Conservation (phyloP, 2,888 invertebrate species). For the Nesidiocoris tenuis region DNA sequence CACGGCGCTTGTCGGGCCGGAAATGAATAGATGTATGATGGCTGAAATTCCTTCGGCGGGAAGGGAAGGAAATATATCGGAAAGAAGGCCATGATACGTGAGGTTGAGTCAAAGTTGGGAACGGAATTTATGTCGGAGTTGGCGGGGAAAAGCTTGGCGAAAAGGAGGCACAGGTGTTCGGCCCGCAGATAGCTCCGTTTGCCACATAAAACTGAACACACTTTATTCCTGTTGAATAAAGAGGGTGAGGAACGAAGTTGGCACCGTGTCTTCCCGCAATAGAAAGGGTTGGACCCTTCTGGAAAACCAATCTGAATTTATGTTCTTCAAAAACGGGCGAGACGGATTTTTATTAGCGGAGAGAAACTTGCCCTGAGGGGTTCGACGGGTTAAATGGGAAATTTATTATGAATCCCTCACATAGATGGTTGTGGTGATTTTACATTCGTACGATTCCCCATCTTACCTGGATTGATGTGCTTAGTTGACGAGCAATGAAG, state of each 20-base stretch:
- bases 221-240: constrained; percentile 5
- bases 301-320: neutral
- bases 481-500: too few relatives aligned
- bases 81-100: neutral
- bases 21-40: neutral
- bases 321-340: neutral
- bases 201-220: constrained; percentile 21
- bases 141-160: neutral
- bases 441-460: too few relatives aligned
- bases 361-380: too few relatives aligned
- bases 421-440: too few relatives aligned
- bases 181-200: neutral
- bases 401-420: too few relatives aligned
- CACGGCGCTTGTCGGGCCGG: too few relatives aligned
- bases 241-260: neutral
- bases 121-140: constrained; percentile 12
- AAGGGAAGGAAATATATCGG: neutral
- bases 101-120: constrained; percentile 10
- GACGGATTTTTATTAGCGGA: neutral
- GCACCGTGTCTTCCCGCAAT: neutral
- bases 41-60: neutral
- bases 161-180: constrained; percentile 18
- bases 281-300: neutral
- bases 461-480: too few relatives aligned
- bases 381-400: too few relatives aligned